Evolutionary conservation across 2,797 vertebrate genomes (phyloP), one percentile per base, ranked within the genome.

Genomic region (Capromys pilorides): DNA sequence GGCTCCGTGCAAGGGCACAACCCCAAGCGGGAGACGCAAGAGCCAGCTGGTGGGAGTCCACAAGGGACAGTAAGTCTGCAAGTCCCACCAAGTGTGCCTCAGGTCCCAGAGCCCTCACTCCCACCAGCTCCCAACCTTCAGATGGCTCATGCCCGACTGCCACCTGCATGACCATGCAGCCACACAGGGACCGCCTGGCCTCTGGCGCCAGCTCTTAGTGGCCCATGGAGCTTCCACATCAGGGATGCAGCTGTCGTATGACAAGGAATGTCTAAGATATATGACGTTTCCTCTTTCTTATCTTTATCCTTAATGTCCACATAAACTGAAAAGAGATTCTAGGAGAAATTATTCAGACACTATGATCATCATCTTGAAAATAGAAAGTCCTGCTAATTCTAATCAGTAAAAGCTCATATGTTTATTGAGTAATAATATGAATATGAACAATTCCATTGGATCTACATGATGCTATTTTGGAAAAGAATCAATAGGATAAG

Each of bases 361-460:
- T 18, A 81, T 7, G 54, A 80, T 62, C 41, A 51, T 88, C 22
- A 78, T 87, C 79, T 85, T 90, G 41, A 57, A 88, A 93, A 82
- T 85, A 87, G 39, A 80, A 82, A 36, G 73, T 90, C 13, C 66
- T 95, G 59, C 51, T 78, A 66, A 31, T 16, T 5, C 24, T 87
- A 92, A 84, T 41, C 41, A 80, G 45, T 66, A 92, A 66, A 92
- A 49, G 36, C 26, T n/a, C 4, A 41, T n/a, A n/a, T 16, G n/a
- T 14, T 64, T 94, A 36, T 66, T 81, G 67, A 91, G 73, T 91
- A 89, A 79, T 9, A 66, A 66, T 6, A 28, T 12, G 10, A 26
- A 61, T 1, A 41, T 57, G 51, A 13, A 54, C 6, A 78, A 67
- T 45, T 62, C 21, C 41, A 64, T 28, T 28, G 41, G 33, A 67